Base-by-base conservation (phyloP, 2,797 vertebrate species). In the Pithecia hirsuta region DNA sequence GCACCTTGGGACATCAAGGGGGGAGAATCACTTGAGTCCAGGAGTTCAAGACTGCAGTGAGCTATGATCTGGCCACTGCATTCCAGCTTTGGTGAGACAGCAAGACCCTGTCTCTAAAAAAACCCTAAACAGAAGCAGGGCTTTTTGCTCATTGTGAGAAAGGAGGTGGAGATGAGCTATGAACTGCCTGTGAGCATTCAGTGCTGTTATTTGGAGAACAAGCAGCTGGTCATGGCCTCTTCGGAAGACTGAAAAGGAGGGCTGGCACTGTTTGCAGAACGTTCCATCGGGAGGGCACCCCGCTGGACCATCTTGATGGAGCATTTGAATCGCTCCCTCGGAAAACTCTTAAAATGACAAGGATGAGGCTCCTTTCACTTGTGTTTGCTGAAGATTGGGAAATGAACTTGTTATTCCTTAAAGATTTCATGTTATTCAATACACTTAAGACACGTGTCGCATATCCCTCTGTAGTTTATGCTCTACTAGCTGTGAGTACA, bases 151-250 rank as follows among this genome's bases (percentile, higher is more conserved):
- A 15, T 44, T 74, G 39, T 33, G 50, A 67, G 67, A 50, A 78
- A 82, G 59, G n/a, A n/a, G 22, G 28, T 4, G 12, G 22, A 6
- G 0, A 64, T 26, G 52, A 10, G 26, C 75, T 67, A n/a, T 5
- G 19, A 85, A 8, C 46, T 15, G 19, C 36, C 26, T 64, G 46
- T 0, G 1, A 36, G 26, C 10, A 7, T 33, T 36, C 8, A 1
- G 6, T 0, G 11, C 14, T 19, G 72, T 36, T 17, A 12, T 7
- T 0, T 72, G 61, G 36, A 19, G 41, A 30, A 64, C 9, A 0
- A 7, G 12, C 26, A 12, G 80, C 11, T 59, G 50, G 36, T 0
- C 0, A 13, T 15, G 0, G 4, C 7, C 33, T 28, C 10, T 12
- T 20, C 5, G 4, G 59, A 28, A 57, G 39, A 36, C 41, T 7